A percentile compares a stretch with the other conserved stretches of the same genome.
Conservation (phyloP, 2,797 vertebrate species). For the Schizothorax lantsangensis region DNA sequence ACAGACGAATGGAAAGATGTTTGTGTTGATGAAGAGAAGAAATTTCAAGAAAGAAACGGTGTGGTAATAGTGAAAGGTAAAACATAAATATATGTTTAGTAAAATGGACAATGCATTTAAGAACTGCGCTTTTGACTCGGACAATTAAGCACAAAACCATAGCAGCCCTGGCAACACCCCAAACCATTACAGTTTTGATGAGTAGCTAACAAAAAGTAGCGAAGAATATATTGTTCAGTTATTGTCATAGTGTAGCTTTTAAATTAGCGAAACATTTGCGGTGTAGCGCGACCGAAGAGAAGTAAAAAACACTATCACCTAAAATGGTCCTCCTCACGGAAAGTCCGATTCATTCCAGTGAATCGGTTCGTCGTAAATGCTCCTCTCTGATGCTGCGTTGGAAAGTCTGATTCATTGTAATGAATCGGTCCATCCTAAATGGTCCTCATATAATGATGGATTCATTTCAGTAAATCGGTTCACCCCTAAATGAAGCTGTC, state of each 20-base stretch:
- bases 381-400: not conserved
- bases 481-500: not conserved
- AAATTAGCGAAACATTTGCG: not conserved
- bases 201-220: not conserved
- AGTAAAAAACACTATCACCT: not conserved
- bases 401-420: too few relatives aligned
- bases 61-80: not conserved
- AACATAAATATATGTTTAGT: not conserved
- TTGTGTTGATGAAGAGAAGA: not conserved
- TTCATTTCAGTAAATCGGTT: not conserved
- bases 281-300: not conserved
- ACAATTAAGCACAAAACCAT: not conserved
- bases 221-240: not conserved
- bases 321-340: not conserved
- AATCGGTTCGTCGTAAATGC: not conserved
- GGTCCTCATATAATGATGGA: not conserved
- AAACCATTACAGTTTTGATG: not conserved
- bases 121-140: not conserved
- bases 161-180: not conserved
- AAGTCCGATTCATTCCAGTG: not conserved
- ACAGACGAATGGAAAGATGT: constrained; percentile 24
- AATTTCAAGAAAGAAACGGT: not conserved
- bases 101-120: not conserved
- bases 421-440: not conserved
- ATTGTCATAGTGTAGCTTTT: not conserved